These are phyloP conservation scores for Ciconia stormi DNA, from an alignment of 2,113 vertebrate genomes.

Conservation along the genomic window DNA sequence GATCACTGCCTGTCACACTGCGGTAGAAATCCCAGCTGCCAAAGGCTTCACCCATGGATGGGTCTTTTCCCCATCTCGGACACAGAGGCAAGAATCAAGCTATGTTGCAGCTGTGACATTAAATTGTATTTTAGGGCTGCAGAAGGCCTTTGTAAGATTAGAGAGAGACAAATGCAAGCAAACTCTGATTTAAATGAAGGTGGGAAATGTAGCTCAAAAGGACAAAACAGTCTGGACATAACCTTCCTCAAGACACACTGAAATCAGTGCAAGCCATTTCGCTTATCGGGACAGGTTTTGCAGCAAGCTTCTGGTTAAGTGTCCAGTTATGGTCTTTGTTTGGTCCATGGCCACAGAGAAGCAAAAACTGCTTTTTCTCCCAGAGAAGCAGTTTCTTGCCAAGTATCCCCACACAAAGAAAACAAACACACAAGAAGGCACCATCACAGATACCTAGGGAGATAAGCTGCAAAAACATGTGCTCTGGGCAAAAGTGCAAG, in stretches of 20 bases:
- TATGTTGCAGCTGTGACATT: not conserved
- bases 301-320: not conserved
- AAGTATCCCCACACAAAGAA: conserved; percentile 59
- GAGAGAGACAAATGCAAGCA: not conserved
- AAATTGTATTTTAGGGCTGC: not conserved
- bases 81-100: not conserved
- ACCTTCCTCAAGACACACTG: not conserved
- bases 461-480: conserved; percentile 58
- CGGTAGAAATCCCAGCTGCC: not conserved
- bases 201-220: not conserved
- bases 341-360: conserved; percentile 15
- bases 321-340: not conserved
- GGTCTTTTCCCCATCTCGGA: not conserved
- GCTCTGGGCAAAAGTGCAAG: conserved; percentile 44
- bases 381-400: conserved; percentile 37
- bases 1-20: not conserved
- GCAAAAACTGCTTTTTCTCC: conserved; percentile 48
- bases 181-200: not conserved
- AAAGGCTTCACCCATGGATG: not conserved
- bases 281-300: not conserved
- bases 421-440: conserved; percentile 55
- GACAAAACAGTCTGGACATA: not conserved
- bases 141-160: not conserved
- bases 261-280: not conserved
- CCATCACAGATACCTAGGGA: conserved; percentile 49